Base-by-base conservation (phyloP, 2,888 invertebrate species). In the Thumatha senex region DNA sequence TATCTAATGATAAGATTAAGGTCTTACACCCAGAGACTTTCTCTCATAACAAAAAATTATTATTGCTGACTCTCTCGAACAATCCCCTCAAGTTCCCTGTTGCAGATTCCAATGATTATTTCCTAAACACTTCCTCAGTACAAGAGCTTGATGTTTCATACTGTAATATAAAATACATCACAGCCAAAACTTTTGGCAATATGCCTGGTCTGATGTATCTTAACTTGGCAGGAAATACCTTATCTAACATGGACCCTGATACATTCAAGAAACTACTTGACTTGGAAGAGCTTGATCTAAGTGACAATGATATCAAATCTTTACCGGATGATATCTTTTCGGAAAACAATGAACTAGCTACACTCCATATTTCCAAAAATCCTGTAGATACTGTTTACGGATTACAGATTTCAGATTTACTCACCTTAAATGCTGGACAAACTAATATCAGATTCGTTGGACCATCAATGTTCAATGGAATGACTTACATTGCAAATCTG, bases 61-160 rank as follows among this genome's bases (percentile, higher is more conserved):
- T 93, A 48, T 87, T 94, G 43, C 79, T 96, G 12, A 94, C 94
- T 34, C 93, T 95, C 35, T 91, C 95, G 7, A 93, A 94, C 51
- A 95, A 95, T 70, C 94, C 94, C 31, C 82, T 95, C 31, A 89
- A 90, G 54, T 86, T 92, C 68, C 87, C 92, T 9, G 75, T 78
- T 52, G 75, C 78, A 49, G 84, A 78, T 51, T 78, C 86, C 1
- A 76, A 83, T 38, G 89, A 92, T 31, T 93, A 92, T 56, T 89
- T 94, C 63, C 70, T 94, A 1, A 93, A 94, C 50, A 92, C 95
- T 7, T 89, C 93, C 3, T 93, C 93, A 31, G 92, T 95, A 40
- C 94, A 95, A 66, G 96, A 96, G 76, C 87, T 96, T 30, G 94
- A 95, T 68, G 89, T 96, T 40, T 95, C 95, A 2, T 93, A 93